These are phyloP conservation scores for Dendroctonus ponderosae DNA, from an alignment of 1,140 invertebrate species.

Conservation along the genomic window DNA sequence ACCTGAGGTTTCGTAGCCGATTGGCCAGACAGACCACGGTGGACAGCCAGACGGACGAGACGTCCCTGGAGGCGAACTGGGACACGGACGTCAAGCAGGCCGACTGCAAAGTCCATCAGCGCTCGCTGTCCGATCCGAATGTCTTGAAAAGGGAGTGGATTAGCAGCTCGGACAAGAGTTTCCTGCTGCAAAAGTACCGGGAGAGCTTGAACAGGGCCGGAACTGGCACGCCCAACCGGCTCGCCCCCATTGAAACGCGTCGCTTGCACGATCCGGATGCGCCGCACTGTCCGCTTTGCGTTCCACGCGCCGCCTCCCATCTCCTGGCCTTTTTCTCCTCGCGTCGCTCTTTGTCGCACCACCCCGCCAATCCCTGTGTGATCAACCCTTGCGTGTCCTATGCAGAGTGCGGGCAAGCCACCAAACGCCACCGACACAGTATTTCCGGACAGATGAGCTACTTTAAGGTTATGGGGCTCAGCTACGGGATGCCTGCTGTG, in stretches of 20 bases:
- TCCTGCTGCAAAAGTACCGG: conserved; percentile 40
- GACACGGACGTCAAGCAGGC: conserved; percentile 37
- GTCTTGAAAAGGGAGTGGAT: conserved; percentile 44
- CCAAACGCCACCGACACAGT: conserved; percentile 83
- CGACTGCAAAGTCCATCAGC: conserved; percentile 31
- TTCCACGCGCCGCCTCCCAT: conserved; percentile 51
- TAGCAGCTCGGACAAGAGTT: conserved; percentile 35
- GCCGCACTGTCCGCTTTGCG: conserved; percentile 50
- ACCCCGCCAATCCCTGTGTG: conserved; percentile 39
- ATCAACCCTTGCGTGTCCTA: conserved; percentile 47
- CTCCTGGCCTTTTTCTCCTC: conserved; percentile 49
- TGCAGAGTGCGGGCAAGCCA: conserved; percentile 61
- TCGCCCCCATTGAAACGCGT: conserved; percentile 17
- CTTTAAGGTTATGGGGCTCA: conserved; percentile 81
- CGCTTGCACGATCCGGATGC: conserved; percentile 23
- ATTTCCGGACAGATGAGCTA: conserved; percentile 90
- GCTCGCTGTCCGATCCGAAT: conserved; percentile 50
- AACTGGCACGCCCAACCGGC: conserved; percentile 13
- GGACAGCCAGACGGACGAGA: conserved; percentile 40
- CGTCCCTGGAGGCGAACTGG: conserved; percentile 43
- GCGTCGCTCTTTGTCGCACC: conserved; percentile 47
- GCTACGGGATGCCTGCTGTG: conserved; percentile 57
- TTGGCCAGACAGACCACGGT: conserved; percentile 34
- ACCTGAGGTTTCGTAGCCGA: conserved; percentile 52
- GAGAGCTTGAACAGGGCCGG: conserved; percentile 25